These are phyloP conservation scores for Colletes latitarsis DNA, from an alignment of 1,140 invertebrate species.

Conservation along the genomic window DNA sequence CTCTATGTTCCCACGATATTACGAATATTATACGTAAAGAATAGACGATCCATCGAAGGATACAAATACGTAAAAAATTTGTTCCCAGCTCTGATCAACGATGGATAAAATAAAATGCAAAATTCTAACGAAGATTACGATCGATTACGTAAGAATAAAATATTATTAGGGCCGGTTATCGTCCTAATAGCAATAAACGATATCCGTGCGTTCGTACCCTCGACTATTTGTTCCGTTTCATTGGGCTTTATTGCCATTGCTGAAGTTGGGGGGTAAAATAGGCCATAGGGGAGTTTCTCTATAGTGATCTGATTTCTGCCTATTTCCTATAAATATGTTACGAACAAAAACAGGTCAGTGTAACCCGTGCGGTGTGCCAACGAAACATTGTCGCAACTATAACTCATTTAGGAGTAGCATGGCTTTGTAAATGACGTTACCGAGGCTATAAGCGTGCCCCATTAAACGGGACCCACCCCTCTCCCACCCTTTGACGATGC, in stretches of 20 bases:
- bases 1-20: no score
- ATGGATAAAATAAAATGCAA: no score
- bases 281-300: not conserved
- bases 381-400: slow-evolving; percentile 2
- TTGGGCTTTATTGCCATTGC: not conserved
- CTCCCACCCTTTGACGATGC: no score
- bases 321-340: slow-evolving; percentile 25
- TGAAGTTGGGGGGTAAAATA: not conserved
- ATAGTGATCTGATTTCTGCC: slow-evolving; percentile 1
- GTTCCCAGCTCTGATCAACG: no score
- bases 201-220: no score
- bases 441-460: not conserved
- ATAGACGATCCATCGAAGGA: no score
- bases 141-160: no score
- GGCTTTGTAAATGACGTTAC: slow-evolving; percentile 21
- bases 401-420: slow-evolving; percentile 22
- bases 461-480: not conserved
- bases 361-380: not conserved
- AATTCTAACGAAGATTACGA: no score
- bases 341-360: slow-evolving; percentile 15
- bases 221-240: not conserved
- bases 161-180: no score
- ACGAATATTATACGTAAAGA: no score
- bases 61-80: no score
- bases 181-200: not conserved